Conservation (phyloP, 2,888 invertebrate species). For the Chrysolina oricalcia region DNA sequence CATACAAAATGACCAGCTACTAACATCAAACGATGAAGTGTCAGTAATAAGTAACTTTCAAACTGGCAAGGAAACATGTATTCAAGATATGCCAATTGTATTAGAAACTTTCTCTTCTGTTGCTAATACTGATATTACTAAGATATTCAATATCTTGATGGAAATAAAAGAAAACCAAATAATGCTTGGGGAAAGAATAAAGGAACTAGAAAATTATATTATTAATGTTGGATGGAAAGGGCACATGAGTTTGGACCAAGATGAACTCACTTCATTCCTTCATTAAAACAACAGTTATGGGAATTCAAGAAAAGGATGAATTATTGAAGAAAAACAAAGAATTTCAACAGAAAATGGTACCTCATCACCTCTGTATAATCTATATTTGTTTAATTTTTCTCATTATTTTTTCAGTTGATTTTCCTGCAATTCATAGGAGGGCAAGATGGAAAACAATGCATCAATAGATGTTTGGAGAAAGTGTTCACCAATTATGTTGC, state of each 20-base stretch:
- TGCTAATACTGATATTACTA: background rate
- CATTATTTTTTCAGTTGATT: conserved; percentile 12
- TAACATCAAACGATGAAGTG: background rate
- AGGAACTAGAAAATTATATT: background rate
- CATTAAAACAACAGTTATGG: background rate
- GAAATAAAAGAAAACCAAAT: background rate
- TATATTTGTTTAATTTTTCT: background rate
- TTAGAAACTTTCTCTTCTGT: background rate
- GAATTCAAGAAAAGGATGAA: background rate
- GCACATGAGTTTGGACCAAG: background rate
- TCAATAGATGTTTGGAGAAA: conserved; percentile 18
- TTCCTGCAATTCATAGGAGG: conserved; percentile 20
- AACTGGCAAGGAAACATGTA: background rate
- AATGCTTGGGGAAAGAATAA: background rate
- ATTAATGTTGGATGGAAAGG: background rate
- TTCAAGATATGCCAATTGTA: background rate
- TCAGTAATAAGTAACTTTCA: background rate
- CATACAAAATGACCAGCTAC: background rate
- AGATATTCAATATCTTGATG: background rate
- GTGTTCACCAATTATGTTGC: conserved; percentile 12
- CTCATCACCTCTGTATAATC: background rate
- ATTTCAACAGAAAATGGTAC: background rate
- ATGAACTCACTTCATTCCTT: background rate
- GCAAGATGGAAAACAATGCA: conserved; percentile 8
- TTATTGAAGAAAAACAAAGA: background rate